Base-by-base conservation (phyloP, 2,797 vertebrate species). In the Oreochromis grahami region DNA sequence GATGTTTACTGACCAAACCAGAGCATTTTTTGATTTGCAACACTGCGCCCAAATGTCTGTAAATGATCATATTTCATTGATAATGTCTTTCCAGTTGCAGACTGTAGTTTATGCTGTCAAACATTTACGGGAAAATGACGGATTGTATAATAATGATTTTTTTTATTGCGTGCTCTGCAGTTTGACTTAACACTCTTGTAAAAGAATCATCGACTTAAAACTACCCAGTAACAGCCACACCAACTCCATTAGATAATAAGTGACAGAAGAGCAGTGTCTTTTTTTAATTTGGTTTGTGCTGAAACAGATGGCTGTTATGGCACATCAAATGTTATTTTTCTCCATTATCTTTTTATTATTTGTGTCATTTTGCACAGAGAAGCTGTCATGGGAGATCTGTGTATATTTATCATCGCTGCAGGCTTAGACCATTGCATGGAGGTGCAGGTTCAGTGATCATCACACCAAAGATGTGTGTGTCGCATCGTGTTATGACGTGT, bases 361-460 rank as follows among this genome's bases (percentile, higher is more conserved):
- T 60, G 45, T 55, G 29, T 80, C 19, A 56, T 74, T 50, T 82
- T 84, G 83, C 70, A 81, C 36, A 70, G 45, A 68, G 15, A 76
- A 41, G 38, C 38, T 78, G 45, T 60, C n/a, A 6, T 51, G 77
- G 45, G 10, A 84, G 26, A 79, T 78, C 38, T 60, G n/a, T 48
- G 43, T 78, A 60, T 11, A 84, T 86, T 76, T 70, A 43, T 77
- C 32, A 13, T 55, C 0, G 5, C 85, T 79, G 51, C 11, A 3
- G 68, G 82, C 72, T 86, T 38, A 78, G 51, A 8, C 17, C 19
- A 56, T 63, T 80, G 80, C 56, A 76, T 60, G 84, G 68, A 87
- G 76, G 34, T 38, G 65, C 78, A 81, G 83, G 81, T 84, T 88
- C 80, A 50, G 34, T 32, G 5, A 84, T 78, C 79, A 76, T 63